Evolutionary conservation across 2,888 invertebrate species (phyloP), one percentile per base, ranked within the genome.

Genomic region (Agrotis ipsilon): DNA sequence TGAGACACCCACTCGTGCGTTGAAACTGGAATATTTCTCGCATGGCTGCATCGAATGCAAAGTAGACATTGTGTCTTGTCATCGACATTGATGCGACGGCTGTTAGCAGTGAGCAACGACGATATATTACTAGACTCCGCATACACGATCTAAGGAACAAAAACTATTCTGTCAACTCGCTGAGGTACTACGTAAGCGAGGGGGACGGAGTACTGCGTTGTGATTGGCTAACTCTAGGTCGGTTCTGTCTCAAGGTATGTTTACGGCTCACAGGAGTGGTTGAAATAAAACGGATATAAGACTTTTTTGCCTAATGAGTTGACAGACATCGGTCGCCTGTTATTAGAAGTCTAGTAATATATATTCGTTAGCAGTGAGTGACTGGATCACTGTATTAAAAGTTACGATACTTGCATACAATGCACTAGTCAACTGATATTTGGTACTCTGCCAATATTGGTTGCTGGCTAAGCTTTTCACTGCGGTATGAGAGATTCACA

Each of bases 61-160:
- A 84, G 64, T 67, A 84, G 78, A 74, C 72, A 78, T 80, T 84
- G 76, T 84, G 60, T 78, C 62, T 66, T 68, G 62, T 71, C 75
- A 68, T 52, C 57, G 64, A 45, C 45, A 61, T 32, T 62, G 62
- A 52, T 66, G 13, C 46, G 24, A 48, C 3, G 19, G 32, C 39
- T 52, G 48, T n/a, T 54, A 61, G 24, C 21, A 39, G 13, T 65
- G 27, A 32, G n/a, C n/a, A n/a, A n/a, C n/a, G n/a, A n/a, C n/a
- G n/a, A n/a, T n/a, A n/a, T n/a, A n/a, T n/a, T n/a, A n/a, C n/a
- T n/a, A n/a, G n/a, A n/a, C n/a, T n/a, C n/a, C n/a, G n/a, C n/a
- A n/a, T n/a, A n/a, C n/a, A n/a, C n/a, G n/a, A n/a, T n/a, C n/a
- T n/a, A n/a, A n/a, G n/a, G n/a, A n/a, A n/a, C n/a, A n/a, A n/a